Conservation (phyloP, 2,797 vertebrate genomes). For the Melanotaenia trifasciata region DNA sequence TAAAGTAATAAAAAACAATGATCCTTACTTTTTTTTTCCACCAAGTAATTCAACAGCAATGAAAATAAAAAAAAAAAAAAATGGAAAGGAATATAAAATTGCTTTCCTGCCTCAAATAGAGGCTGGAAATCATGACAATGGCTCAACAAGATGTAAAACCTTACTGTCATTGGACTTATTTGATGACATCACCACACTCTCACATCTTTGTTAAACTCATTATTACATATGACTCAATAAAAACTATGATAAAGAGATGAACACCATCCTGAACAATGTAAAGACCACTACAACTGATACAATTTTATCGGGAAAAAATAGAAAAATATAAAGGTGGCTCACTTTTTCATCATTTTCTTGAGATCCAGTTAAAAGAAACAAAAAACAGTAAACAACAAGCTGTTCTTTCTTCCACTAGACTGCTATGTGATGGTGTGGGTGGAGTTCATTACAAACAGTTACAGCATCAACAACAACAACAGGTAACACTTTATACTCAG, state of each 20-base stretch:
- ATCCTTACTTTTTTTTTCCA: background rate
- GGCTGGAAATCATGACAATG: no score
- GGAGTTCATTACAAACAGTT: conserved; percentile 64
- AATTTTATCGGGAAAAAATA: background rate
- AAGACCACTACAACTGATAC: conserved; percentile 32
- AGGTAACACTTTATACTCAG: conserved; percentile 56
- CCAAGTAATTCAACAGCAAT: background rate
- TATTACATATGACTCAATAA: no score
- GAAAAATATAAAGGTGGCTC: background rate
- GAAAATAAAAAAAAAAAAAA: background rate
- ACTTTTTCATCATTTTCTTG: conserved; percentile 35
- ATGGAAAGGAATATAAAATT: background rate
- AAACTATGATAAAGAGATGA: no score
- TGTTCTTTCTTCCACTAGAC: conserved; percentile 52
- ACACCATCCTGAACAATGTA: conserved; percentile 7
- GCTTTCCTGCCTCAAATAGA: background rate
- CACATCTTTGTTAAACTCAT: no score
- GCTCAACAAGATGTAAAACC: background rate
- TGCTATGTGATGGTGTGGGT: conserved; percentile 62
- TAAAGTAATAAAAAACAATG: background rate
- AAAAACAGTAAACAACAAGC: conserved; percentile 48
- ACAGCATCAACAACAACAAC: conserved; percentile 59
- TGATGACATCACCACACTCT: no score
- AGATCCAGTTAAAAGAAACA: conserved; percentile 52
- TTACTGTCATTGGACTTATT: background rate